Evolutionary conservation across 2,113 vertebrate species (phyloP), one percentile per base, ranked within the genome.

Genomic region (Bos indicus): DNA sequence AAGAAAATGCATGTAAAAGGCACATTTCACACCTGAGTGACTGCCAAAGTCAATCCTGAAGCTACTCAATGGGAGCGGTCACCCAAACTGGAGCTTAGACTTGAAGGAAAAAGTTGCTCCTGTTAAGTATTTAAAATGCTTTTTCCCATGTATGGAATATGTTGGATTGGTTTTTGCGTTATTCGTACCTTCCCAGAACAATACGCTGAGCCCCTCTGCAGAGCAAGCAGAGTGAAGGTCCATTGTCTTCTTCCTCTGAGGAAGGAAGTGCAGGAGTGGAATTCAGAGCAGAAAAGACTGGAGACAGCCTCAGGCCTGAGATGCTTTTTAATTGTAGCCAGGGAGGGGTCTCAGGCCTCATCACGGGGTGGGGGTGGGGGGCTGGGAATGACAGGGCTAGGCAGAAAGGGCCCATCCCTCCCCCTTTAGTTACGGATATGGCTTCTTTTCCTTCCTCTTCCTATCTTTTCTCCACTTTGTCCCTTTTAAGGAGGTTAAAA

Each of bases 181-280:
- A 40, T 13, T 54, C 1, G 2, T 16, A 56, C 13, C 56, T 82
- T 51, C 77, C 36, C 51, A 23, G 91, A 86, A 80, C 40, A 30
- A 17, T 1, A 78, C 0, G 1, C 6, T 4, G 6, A 2, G 2
- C 15, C 71, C 62, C 23, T 13, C 10, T 17, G 17, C 17, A 2
- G 46, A 48, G 52, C 16, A 8, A 78, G 74, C 16, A 0, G 1
- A 4, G 62, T 33, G 6, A 83, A 56, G 80, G 51, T 23, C 46
- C 3, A 2, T 10, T 13, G 28, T 62, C 40, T 48, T 36, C 80
- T 48, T 36, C 46, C 13, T 78, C 51, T 56, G 33, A 83, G 46
- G 43, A 46, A 60, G 0, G 0, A 46, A 11, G 12, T 19, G 1
- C 21, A 43, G 26, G 51, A 36, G 51, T 36, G 21, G 64, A 80